phyloP scores from a whole-genome alignment of 2,888 invertebrate species.

The Conus canariensis region DNA sequence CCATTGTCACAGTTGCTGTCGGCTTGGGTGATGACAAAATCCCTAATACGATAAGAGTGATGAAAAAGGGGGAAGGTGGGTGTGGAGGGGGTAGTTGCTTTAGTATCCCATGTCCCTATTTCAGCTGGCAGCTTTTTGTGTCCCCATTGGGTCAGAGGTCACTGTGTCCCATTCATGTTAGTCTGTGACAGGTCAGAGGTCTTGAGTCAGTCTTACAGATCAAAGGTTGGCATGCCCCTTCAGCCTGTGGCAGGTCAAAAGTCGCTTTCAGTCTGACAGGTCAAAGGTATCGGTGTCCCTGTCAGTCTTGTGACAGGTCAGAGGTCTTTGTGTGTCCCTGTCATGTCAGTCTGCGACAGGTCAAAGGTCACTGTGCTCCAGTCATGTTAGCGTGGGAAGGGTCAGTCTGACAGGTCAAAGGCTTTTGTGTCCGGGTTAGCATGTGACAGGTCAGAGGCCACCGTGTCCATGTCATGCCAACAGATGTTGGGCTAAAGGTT shows the following conservation, averaged over 20 bases:
- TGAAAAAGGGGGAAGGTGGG: no score
- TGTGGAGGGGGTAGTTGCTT: not conserved
- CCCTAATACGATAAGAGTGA: no score
- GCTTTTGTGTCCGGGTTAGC: no score
- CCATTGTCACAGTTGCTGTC: no score
- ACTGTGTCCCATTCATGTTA: no score
- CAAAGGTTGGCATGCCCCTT: not conserved
- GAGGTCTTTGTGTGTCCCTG: not conserved
- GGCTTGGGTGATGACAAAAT: no score
- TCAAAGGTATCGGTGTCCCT: not conserved
- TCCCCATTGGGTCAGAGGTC: not conserved
- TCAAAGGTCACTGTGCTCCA: not conserved
- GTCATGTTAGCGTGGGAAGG: no score
- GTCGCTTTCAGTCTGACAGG: not conserved
- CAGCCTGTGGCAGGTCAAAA: not conserved
- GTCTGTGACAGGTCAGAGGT: not conserved
- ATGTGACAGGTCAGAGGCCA: no score
- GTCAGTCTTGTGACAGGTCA: not conserved
- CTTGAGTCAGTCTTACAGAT: not conserved
- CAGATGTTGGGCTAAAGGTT: not conserved
- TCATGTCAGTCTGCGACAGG: not conserved
- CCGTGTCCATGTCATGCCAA: no score
- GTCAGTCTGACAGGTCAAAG: no score
- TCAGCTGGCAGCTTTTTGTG: conserved; percentile 21
- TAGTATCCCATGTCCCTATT: not conserved